phyloP scores from a whole-genome alignment of 1,140 invertebrate species.

The Hylyphantes graminicola region DNA sequence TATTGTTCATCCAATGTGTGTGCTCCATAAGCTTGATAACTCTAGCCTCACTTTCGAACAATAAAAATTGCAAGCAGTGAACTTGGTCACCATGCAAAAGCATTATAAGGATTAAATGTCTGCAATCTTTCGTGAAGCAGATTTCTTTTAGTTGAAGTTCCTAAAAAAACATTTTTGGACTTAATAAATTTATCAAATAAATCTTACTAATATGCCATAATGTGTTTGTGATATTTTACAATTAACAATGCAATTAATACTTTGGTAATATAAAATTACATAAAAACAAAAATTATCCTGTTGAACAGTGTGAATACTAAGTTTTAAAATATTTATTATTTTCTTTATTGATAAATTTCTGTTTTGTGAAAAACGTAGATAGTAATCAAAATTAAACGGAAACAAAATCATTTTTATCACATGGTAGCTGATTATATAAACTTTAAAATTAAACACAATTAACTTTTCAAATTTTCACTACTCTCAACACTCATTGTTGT shows the following conservation, averaged over 20 bases:
- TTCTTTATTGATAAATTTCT: not conserved
- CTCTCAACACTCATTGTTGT: not conserved
- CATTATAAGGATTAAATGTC: conserved; percentile 22
- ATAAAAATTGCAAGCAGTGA: conserved; percentile 36
- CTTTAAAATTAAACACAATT: too few species aligned
- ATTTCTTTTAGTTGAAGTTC: conserved; percentile 24
- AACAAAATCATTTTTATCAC: too few species aligned
- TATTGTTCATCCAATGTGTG: conserved; percentile 29
- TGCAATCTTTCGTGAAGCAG: conserved; percentile 2
- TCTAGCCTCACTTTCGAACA: conserved; percentile 42
- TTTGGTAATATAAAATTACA: conserved; percentile 1
- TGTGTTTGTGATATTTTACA: not conserved
- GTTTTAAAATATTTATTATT: not conserved
- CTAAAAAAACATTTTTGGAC: conserved; percentile 14
- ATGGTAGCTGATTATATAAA: too few species aligned
- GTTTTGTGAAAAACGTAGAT: not conserved
- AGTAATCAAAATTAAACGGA: too few species aligned
- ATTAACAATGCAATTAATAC: not conserved
- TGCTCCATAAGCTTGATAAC: conserved; percentile 44
- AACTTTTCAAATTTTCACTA: too few species aligned
- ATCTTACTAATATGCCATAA: not conserved
- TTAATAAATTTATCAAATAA: not conserved
- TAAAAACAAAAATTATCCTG: not conserved
- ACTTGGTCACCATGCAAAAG: conserved; percentile 18
- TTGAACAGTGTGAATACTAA: not conserved